Conservation (phyloP, 2,888 invertebrate genomes). For the Exephanes ischioxanthus region DNA sequence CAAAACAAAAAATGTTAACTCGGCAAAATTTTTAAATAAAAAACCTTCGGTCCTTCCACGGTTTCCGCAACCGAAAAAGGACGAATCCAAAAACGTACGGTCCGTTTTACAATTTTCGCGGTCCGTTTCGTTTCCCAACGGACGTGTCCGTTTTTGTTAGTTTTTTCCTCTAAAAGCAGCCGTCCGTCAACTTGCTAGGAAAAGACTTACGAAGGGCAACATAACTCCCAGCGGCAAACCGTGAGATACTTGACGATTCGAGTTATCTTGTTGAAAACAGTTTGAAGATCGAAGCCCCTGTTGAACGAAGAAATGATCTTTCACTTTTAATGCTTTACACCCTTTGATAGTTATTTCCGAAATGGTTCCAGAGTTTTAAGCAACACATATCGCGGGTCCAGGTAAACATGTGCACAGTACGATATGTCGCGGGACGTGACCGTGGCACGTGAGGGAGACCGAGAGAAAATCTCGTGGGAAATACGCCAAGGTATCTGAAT, state of each 20-base stretch:
- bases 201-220: neutral
- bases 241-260: neutral
- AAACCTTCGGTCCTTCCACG: no score
- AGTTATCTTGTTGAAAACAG: neutral
- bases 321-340: neutral
- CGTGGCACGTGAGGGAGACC: constrained; percentile 19
- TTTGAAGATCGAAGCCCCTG: neutral
- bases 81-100: no score
- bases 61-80: no score
- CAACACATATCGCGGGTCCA: neutral
- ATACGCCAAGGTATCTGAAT: constrained; percentile 83
- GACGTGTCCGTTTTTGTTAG: no score
- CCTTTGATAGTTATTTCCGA: neutral
- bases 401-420: constrained; percentile 22
- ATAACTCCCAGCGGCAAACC: neutral
- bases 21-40: no score
- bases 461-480: constrained; percentile 78
- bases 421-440: neutral
- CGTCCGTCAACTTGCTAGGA: no score
- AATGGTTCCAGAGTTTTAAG: neutral
- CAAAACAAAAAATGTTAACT: no score
- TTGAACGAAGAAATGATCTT: neutral
- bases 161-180: no score
- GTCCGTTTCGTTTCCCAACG: no score
- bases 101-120: no score